A percentile compares a stretch with the other conserved stretches of the same genome.
Evolutionary conservation across 2,797 vertebrate species (phyloP).

Genomic region (Alca torda): DNA sequence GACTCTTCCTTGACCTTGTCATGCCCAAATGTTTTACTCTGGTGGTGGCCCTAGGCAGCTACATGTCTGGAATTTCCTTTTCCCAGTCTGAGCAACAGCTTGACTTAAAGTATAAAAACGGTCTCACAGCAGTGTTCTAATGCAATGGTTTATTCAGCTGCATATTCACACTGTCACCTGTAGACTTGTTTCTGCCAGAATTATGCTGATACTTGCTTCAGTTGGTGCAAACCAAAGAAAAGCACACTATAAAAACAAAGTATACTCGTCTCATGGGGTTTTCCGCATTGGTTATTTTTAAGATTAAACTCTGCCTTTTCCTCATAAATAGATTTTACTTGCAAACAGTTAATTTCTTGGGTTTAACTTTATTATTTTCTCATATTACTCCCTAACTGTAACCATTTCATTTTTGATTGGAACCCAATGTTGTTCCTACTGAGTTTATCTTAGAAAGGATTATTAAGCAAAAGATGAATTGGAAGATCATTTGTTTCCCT

Average conservation of each 20-base stretch:
- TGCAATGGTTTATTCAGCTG: conserved; percentile 60
- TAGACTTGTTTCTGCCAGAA: conserved; percentile 9
- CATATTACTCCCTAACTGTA: background rate
- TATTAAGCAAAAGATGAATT: background rate
- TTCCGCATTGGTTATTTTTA: background rate
- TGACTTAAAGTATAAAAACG: conserved; percentile 42
- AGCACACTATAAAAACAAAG: background rate
- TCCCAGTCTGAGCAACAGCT: conserved; percentile 38
- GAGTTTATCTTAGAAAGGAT: background rate
- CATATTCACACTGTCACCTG: background rate
- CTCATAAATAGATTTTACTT: background rate
- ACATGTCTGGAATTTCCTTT: conserved; percentile 68
- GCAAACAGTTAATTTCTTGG: background rate
- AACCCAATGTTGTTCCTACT: rapidly evolving
- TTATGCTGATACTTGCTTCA: background rate
- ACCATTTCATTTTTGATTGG: background rate
- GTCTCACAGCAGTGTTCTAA: conserved; percentile 7
- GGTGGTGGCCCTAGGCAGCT: conserved; percentile 41
- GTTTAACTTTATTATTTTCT: background rate
- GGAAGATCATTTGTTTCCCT: background rate
- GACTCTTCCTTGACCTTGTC: conserved; percentile 66
- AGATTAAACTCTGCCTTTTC: background rate
- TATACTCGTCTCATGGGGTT: background rate
- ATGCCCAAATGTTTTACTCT: conserved; percentile 56
- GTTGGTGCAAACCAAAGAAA: background rate